Conservation (phyloP, 1,140 invertebrate species). For the Aphidius ervi region DNA sequence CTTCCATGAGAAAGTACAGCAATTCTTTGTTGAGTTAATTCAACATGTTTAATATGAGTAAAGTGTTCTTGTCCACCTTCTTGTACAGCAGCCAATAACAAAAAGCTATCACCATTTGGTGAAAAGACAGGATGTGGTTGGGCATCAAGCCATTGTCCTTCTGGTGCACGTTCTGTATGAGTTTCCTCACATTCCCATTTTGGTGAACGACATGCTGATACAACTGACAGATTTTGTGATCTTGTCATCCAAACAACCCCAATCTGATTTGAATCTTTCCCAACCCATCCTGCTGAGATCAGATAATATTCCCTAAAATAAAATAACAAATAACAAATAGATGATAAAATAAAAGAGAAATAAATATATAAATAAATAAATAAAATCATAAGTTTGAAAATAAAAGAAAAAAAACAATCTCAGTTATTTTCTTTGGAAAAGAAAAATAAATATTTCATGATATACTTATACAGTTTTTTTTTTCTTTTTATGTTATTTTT, state of each 20-base stretch:
- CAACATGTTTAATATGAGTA: constrained; percentile 85
- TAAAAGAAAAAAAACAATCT: no score
- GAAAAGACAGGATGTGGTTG: constrained; percentile 80
- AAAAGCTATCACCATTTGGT: constrained; percentile 76
- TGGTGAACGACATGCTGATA: constrained; percentile 72
- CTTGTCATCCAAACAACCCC: constrained; percentile 87
- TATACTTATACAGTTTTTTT: no score
- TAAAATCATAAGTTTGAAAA: not conserved
- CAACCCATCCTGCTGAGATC: constrained; percentile 85
- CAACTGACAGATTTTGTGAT: constrained; percentile 79
- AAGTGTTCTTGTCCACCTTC: constrained; percentile 78
- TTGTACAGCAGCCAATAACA: constrained; percentile 75
- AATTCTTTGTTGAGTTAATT: constrained; percentile 74
- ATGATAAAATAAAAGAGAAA: not conserved
- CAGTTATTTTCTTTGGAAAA: no score
- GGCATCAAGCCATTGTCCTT: constrained; percentile 80
- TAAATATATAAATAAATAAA: no score
- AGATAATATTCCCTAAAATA: constrained; percentile 82
- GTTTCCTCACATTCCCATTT: constrained; percentile 81
- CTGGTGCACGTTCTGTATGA: constrained; percentile 73
- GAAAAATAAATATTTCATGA: no score
- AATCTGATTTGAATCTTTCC: constrained; percentile 67
- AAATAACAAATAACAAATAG: not conserved
- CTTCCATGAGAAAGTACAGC: constrained; percentile 81
- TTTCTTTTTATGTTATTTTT: no score